Base-by-base conservation (phyloP, 2,888 invertebrate genomes). In the Rutpela maculata region DNA sequence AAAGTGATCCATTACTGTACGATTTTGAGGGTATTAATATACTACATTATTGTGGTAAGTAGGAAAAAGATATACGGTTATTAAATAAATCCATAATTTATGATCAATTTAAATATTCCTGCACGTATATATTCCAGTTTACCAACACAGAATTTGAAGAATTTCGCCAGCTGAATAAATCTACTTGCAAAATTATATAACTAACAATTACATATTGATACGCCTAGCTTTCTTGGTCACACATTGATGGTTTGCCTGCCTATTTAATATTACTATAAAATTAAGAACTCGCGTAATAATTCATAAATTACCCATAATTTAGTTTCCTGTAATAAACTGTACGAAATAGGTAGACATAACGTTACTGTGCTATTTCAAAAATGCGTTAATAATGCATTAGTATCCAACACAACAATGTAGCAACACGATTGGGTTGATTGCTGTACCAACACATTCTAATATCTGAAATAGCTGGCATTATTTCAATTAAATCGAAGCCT, bases 301-400 rank as follows among this genome's bases (percentile, higher is more conserved):
- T 50, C 6, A 50, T 50, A 50, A 50, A 38, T 38, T 31, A 65
- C 17, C 26, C 22, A 15, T 59, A 59, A 59, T 59, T 59, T 59
- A 22, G 22, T 59, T 56, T 55, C 0, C 15, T 59, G 59, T 15
- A 59, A 59, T 59, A 59, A 59, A 22, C 19, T 19, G 59, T 18
- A 59, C 19, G 12, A 7, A 19, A 59, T 18, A 10, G 4, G 18
- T 4, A 18, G 22, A 22, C 59, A 59, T 59, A 59, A 59, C 15
- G 4, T 56, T 56, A 18, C 59, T 19, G n/a, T 17, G 17, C 17
- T 15, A 15, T 55, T 59, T 19, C 11, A 18, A 59, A 12, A 1
- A 19, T 19, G 31, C 11, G 11, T 59, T 59, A 59, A 59, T 59
- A 59, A 59, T 19, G 12, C 19, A 59, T 59, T 59, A 59, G 19